These are phyloP conservation scores for Atrichornis clamosus DNA, from an alignment of 2,113 vertebrate genomes.

Conservation along the genomic window DNA sequence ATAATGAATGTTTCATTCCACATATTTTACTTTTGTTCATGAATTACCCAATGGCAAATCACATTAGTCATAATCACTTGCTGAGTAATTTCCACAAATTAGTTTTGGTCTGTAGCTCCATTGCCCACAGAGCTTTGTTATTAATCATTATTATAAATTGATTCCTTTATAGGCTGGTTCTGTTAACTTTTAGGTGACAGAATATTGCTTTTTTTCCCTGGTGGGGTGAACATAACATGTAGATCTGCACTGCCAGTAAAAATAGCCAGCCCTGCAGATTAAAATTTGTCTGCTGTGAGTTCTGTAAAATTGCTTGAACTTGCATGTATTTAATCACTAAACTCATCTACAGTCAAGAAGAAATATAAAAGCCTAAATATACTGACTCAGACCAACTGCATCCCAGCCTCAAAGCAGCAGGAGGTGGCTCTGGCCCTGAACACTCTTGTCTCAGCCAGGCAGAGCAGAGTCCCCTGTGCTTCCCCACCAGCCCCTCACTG, in stretches of 20 bases:
- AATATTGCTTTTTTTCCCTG: not conserved
- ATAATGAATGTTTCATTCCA: slow-evolving; percentile 32
- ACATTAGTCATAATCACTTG: slow-evolving; percentile 62
- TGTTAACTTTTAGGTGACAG: not conserved
- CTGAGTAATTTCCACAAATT: slow-evolving; percentile 60
- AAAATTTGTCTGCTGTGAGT: not conserved
- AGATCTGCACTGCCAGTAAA: not conserved
- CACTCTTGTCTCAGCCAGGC: not conserved
- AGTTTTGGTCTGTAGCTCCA: slow-evolving; percentile 23
- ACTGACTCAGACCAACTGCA: not conserved
- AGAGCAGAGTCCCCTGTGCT: rapidly evolving
- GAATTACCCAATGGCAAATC: slow-evolving; percentile 37
- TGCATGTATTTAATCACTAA: not conserved
- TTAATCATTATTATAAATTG: slow-evolving; percentile 49
- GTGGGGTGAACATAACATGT: not conserved
- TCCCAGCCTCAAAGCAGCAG: not conserved
- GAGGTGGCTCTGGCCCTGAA: not conserved
- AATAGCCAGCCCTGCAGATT: not conserved
- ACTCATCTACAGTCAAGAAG: not conserved
- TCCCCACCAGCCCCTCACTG: not conserved
- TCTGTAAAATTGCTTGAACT: not conserved
- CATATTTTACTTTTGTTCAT: slow-evolving; percentile 31
- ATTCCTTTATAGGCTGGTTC: not conserved
- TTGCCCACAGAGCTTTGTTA: slow-evolving; percentile 26
- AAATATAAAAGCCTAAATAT: not conserved